These are phyloP conservation scores for Erebia epiphron DNA, from an alignment of 2,888 invertebrate genomes.

Conservation along the genomic window DNA sequence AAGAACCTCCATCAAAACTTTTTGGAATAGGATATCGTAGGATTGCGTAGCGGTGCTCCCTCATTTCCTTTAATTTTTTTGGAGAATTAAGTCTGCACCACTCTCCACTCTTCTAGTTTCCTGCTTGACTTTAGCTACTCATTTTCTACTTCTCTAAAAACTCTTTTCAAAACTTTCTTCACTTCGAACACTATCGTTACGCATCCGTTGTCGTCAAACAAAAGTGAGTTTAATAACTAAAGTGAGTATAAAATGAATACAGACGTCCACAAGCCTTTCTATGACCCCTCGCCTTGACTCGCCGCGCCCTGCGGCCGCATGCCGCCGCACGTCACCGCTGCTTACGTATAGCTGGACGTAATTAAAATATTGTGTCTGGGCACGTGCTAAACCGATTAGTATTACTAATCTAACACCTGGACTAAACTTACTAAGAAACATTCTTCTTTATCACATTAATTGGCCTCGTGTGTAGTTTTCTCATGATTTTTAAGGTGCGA, in stretches of 20 bases:
- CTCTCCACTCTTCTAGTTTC: no score
- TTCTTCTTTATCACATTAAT: no score
- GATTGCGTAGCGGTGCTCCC: no score
- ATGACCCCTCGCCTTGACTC: slow-evolving; percentile 80
- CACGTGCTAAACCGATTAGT: slow-evolving; percentile 33
- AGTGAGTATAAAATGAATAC: slow-evolving; percentile 56
- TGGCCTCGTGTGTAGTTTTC: no score
- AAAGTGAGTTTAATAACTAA: slow-evolving; percentile 33
- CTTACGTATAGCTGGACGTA: slow-evolving; percentile 50
- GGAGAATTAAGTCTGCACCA: no score
- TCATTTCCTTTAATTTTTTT: no score
- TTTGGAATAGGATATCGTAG: no score
- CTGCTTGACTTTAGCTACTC: no score
- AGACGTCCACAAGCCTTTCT: slow-evolving; percentile 73
- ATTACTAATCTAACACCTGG: slow-evolving; percentile 9
- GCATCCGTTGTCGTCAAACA: slow-evolving; percentile 10
- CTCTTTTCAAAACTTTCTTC: neutral
- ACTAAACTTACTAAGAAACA: neutral
- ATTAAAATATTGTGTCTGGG: slow-evolving; percentile 40
- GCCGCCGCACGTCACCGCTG: slow-evolving; percentile 66
- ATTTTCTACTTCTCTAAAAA: neutral
- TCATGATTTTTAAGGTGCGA: no score
- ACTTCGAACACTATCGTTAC: neutral
- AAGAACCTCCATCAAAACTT: no score
- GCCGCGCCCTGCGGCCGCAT: slow-evolving; percentile 74